These are phyloP conservation scores for Planiliza haematocheilus DNA, from an alignment of 2,113 vertebrate species.

Conservation along the genomic window DNA sequence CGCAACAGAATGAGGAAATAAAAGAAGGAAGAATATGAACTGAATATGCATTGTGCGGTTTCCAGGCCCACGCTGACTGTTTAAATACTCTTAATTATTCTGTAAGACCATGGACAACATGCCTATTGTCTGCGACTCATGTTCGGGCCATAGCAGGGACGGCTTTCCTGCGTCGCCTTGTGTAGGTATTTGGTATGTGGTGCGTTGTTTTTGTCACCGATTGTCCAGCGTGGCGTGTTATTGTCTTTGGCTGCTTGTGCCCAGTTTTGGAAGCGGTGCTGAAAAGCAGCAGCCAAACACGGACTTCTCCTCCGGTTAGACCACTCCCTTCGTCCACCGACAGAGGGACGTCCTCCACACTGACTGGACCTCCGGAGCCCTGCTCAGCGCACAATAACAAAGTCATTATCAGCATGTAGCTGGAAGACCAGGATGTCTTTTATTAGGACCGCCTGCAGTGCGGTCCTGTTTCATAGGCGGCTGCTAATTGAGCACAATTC, in stretches of 20 bases:
- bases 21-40: too few relatives aligned
- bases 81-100: background rate
- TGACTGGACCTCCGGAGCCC: constrained; percentile 19
- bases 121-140: constrained; percentile 40
- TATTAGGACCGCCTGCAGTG: background rate
- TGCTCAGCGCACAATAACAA: background rate
- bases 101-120: constrained; percentile 2
- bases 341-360: constrained; percentile 62
- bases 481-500: background rate
- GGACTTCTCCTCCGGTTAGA: constrained; percentile 34
- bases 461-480: background rate
- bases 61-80: background rate
- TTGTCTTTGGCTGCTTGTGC: constrained; percentile 34
- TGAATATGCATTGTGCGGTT: background rate
- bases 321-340: constrained; percentile 62
- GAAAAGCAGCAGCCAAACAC: constrained; percentile 53
- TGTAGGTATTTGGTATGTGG: background rate
- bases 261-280: constrained; percentile 47
- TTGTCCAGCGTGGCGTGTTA: constrained; percentile 7
- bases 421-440: constrained; percentile 2
- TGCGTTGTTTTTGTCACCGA: constrained; percentile 34
- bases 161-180: background rate
- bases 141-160: background rate
- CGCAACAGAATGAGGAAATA: constrained; percentile 4
- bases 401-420: constrained; percentile 13